These are phyloP conservation scores for Neosilurus mollespiculum DNA, from an alignment of 2,797 vertebrate genomes.

Conservation along the genomic window DNA sequence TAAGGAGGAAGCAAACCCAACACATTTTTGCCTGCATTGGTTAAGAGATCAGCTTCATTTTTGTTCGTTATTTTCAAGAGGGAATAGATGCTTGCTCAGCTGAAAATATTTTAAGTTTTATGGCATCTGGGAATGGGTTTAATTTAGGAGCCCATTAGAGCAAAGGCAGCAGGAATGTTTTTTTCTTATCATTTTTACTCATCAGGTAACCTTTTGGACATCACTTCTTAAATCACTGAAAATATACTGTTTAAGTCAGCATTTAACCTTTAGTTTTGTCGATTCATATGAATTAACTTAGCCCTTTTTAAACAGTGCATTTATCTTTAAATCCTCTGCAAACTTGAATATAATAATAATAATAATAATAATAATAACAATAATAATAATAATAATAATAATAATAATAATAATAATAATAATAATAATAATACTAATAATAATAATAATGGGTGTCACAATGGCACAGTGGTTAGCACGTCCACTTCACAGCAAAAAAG, in stretches of 20 bases:
- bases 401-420: too few species aligned
- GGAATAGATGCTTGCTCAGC: slow-evolving; percentile 5
- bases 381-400: too few species aligned
- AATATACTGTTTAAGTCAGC: slow-evolving; percentile 14
- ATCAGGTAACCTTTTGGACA: slow-evolving; percentile 6
- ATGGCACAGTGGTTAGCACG: too few species aligned
- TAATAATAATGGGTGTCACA: too few species aligned
- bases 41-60: neutral
- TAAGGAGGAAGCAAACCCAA: slow-evolving; percentile 18
- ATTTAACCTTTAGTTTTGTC: neutral
- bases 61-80: neutral
- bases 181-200: slow-evolving; percentile 1
- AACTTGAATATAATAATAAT: neutral
- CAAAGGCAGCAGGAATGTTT: slow-evolving; percentile 3
- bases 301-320: neutral
- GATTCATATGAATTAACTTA: neutral
- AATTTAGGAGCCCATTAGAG: slow-evolving; percentile 20
- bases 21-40: slow-evolving; percentile 33
- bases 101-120: slow-evolving; percentile 28
- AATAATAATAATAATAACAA: too few species aligned
- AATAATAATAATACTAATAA: too few species aligned
- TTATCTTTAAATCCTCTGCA: neutral
- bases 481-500: too few species aligned
- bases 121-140: slow-evolving; percentile 26
- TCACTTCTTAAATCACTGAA: slow-evolving; percentile 5